Evolutionary conservation across 1,140 invertebrate genomes (phyloP).

Genomic region (honey bee (Apis mellifera)): Amel_HAv3.1 CM009939.2:6758001-6758500

Average conservation of each 20-base stretch:
- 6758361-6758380: conserved; percentile 30
- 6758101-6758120: background rate
- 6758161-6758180: conserved; percentile 46
- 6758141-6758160: background rate
- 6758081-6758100: background rate
- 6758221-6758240: conserved; percentile 70
- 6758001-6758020: too few relatives aligned
- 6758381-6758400: too few relatives aligned
- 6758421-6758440: too few relatives aligned
- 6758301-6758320: conserved; percentile 71
- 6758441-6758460: too few relatives aligned
- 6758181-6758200: conserved; percentile 65
- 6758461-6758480: too few relatives aligned
- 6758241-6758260: conserved; percentile 71
- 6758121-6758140: background rate
- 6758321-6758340: conserved; percentile 74
- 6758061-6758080: background rate
- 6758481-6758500: too few relatives aligned
- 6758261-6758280: conserved; percentile 75
- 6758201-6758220: conserved; percentile 74
- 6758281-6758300: conserved; percentile 74
- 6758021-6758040: too few relatives aligned
- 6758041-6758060: background rate
- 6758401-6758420: too few relatives aligned
- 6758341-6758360: conserved; percentile 67